Base-by-base conservation (phyloP, 2,113 vertebrate genomes). In the Promerops cafer region DNA sequence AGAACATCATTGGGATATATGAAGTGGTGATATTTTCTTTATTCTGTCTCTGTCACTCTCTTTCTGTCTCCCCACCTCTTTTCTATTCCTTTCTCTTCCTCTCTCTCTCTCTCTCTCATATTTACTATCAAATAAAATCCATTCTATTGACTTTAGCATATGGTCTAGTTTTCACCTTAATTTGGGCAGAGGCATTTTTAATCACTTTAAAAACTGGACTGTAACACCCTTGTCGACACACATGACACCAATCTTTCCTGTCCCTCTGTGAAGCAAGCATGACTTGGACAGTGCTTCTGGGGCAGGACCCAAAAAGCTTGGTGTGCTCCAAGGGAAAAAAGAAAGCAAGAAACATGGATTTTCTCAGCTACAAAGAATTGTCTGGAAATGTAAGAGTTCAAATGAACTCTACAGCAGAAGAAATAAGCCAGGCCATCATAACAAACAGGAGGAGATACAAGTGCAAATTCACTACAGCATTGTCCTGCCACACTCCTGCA, bases 351-450 rank as follows among this genome's bases (percentile, higher is more conserved):
- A 63, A 90, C 71, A 65, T 66, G 81, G 89, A 87, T 96, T 84
- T 1, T 11, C 68, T 96, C 94, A 87, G 88, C 59, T 83, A 70
- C 91, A 89, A 81, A 93, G 89, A 22, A 70, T 91, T 96, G 91
- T 89, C 91, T 89, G 87, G 76, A 74, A 89, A 72, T 65, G 18
- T 26, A 65, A 70, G 80, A 70, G 85, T 81, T 74, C 40, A 89
- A 83, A 75, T 1, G 9, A 89, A 83, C 37, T 66, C 54, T 89
- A 50, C 72, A 89, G 53, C 83, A 83, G 76, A 68, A 84, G 59
- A 64, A 80, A 68, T 35, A 45, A 5, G 0, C 76, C 80, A 94
- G 86, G 68, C 63, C 83, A 80, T 92, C 91, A 53, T 72, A 90
- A 90, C 70, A 85, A 93, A 84, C 75, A 92, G 63, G 63, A 56